Conservation (phyloP, 2,797 vertebrate genomes). For the Stomatorhinus walkeri region DNA sequence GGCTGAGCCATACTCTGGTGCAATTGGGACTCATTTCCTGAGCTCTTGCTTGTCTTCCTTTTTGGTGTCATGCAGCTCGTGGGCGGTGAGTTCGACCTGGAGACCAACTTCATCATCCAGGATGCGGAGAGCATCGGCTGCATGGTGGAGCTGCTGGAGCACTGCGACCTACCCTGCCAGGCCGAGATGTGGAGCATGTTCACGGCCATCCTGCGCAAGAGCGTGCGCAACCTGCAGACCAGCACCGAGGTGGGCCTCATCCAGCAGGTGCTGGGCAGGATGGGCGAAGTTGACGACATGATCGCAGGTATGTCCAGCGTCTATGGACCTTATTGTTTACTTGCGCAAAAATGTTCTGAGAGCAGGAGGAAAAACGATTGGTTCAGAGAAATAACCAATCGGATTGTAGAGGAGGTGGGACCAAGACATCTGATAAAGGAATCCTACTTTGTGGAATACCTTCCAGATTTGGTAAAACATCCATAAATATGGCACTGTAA, state of each 20-base stretch:
- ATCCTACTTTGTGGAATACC: not conserved
- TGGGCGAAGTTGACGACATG: slow-evolving; percentile 88
- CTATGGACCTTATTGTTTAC: not conserved
- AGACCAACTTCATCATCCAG: slow-evolving; percentile 96
- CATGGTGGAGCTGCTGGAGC: slow-evolving; percentile 88
- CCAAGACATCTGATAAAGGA: not conserved
- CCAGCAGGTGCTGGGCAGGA: slow-evolving; percentile 82
- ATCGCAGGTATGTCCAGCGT: slow-evolving; percentile 85
- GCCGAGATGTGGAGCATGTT: slow-evolving; percentile 99
- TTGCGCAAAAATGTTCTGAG: not conserved
- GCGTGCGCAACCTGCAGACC: slow-evolving; percentile 90
- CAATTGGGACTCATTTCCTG: not conserved
- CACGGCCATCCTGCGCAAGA: slow-evolving; percentile 90
- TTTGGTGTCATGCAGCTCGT: slow-evolving; percentile 69
- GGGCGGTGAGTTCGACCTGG: slow-evolving; percentile 93
- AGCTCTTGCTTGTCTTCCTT: not conserved
- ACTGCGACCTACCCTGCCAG: slow-evolving; percentile 89
- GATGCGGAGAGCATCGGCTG: slow-evolving; percentile 90
- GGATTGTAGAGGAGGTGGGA: not conserved
- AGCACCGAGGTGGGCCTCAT: slow-evolving; percentile 94
- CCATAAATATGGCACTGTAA: not conserved
- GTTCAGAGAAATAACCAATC: not conserved
- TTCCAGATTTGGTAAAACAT: not conserved
- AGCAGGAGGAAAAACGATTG: not conserved
- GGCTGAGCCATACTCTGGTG: not conserved